phyloP scores from a whole-genome alignment of 2,888 invertebrate genomes.

The Drosophila barbarae region DNA sequence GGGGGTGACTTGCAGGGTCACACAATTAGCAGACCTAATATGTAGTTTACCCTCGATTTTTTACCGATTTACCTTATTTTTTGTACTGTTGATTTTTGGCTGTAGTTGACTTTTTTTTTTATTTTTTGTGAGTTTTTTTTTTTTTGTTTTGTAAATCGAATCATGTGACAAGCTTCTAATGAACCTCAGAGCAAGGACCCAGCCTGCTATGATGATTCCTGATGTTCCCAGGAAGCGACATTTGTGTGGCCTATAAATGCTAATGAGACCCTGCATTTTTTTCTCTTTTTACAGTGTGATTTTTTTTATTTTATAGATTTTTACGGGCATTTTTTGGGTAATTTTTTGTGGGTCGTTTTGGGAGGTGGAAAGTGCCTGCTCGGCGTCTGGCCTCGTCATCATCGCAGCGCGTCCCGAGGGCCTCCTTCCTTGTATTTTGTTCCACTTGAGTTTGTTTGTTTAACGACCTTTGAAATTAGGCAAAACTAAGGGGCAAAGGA shows the following conservation, averaged over 20 bases:
- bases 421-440: constrained; percentile 64
- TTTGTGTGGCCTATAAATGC: constrained; percentile 71
- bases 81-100: background rate
- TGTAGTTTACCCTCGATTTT: constrained; percentile 22
- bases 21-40: constrained; percentile 66
- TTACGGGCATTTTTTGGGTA: constrained; percentile 67
- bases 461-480: constrained; percentile 79
- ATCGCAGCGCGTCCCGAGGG: constrained; percentile 48
- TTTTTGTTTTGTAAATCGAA: constrained; percentile 55
- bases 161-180: constrained; percentile 74
- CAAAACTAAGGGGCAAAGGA: constrained; percentile 69
- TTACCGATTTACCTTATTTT: constrained; percentile 17
- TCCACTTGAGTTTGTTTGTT: constrained; percentile 78
- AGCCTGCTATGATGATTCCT: constrained; percentile 14
- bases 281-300: constrained; percentile 31
- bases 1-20: constrained; percentile 50
- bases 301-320: constrained; percentile 65
- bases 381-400: constrained; percentile 47
- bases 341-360: constrained; percentile 64
- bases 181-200: constrained; percentile 51
- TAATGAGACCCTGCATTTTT: constrained; percentile 57
- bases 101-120: constrained; percentile 25
- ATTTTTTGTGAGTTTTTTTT: constrained; percentile 8
- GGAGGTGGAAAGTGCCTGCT: constrained; percentile 18
- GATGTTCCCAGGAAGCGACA: constrained; percentile 39